Evolutionary conservation across 2,888 invertebrate species (phyloP).

Genomic region (Sipha maydis): DNA sequence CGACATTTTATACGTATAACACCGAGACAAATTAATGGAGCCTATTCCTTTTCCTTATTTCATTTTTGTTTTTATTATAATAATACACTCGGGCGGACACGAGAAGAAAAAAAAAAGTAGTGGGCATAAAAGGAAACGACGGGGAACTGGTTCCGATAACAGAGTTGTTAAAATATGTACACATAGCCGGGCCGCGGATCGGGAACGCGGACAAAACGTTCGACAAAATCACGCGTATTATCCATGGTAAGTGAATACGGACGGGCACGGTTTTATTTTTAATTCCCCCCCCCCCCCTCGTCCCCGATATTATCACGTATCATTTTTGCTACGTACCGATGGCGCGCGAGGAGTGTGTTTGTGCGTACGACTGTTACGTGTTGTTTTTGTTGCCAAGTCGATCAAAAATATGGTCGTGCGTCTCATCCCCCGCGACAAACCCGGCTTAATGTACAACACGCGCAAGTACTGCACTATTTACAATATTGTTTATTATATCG

Average conservation of each 20-base stretch:
- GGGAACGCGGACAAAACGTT: conserved; percentile 3
- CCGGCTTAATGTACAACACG: too few relatives aligned
- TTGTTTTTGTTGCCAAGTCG: not conserved
- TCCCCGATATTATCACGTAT: too few relatives aligned
- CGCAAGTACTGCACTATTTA: too few relatives aligned
- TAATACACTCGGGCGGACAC: not conserved
- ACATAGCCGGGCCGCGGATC: not conserved
- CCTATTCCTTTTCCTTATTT: conserved; percentile 29
- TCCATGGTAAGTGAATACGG: not conserved
- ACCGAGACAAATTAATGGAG: conserved; percentile 59
- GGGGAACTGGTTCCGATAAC: conserved; percentile 55
- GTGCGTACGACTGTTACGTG: not conserved
- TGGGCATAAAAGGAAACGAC: conserved; percentile 37
- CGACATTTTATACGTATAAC: conserved; percentile 46
- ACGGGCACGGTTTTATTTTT: not conserved
- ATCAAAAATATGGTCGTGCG: not conserved
- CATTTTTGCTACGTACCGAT: too few relatives aligned
- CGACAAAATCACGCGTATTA: conserved; percentile 23
- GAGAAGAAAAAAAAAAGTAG: not conserved
- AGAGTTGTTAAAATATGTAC: conserved; percentile 28
- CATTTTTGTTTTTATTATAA: not conserved
- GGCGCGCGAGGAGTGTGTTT: too few relatives aligned
- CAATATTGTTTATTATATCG: not conserved
- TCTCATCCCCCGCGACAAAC: too few relatives aligned
- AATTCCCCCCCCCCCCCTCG: too few relatives aligned